These are phyloP conservation scores for Meta bourneti DNA, from an alignment of 2,888 invertebrate species.

Conservation along the genomic window DNA sequence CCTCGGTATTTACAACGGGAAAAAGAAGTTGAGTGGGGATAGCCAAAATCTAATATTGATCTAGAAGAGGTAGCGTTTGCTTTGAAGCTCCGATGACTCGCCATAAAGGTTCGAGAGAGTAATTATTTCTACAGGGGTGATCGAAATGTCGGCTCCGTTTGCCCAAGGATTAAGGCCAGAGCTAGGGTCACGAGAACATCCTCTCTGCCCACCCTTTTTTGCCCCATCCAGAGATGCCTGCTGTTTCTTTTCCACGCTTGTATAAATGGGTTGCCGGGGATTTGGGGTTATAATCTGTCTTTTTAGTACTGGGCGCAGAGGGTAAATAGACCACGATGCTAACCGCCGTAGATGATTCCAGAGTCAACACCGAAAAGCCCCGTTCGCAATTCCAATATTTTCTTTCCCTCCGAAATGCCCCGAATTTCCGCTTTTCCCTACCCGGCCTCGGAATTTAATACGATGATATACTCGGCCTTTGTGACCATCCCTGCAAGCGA, in stretches of 20 bases:
- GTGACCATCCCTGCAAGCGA: too few relatives aligned
- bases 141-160: conserved; percentile 59
- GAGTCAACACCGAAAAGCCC: conserved; percentile 52
- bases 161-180: conserved; percentile 68
- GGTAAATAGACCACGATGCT: conserved; percentile 65
- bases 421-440: too few relatives aligned
- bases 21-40: background rate
- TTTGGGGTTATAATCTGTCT: conserved; percentile 75
- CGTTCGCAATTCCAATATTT: background rate
- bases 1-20: conserved; percentile 27
- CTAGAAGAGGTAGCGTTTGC: conserved; percentile 57
- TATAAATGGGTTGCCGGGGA: conserved; percentile 69
- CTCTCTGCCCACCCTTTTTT: background rate
- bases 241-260: conserved; percentile 69
- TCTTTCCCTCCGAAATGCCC: background rate
- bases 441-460: too few relatives aligned
- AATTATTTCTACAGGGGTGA: conserved; percentile 72
- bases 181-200: conserved; percentile 58
- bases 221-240: conserved; percentile 17
- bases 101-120: conserved; percentile 57
- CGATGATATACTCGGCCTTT: too few relatives aligned
- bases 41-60: conserved; percentile 74
- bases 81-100: conserved; percentile 53
- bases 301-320: conserved; percentile 58
- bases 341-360: conserved; percentile 61